phyloP scores from a whole-genome alignment of 2,888 invertebrate genomes.

The Cheiracanthium punctorium region DNA sequence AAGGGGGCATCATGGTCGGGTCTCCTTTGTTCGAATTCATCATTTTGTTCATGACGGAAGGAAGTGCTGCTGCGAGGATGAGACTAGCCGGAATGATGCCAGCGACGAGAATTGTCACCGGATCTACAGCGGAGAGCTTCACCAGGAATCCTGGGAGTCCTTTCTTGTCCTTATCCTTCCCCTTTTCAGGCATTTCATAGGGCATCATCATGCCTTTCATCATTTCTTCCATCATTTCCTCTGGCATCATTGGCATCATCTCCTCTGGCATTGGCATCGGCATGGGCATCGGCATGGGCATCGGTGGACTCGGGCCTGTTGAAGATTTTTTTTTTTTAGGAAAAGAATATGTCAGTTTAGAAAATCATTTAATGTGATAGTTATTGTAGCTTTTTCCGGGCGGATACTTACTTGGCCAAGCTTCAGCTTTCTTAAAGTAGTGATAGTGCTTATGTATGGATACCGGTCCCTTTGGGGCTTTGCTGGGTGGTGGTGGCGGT shows the following conservation, averaged over 20 bases:
- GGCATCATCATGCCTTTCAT: conserved; percentile 49
- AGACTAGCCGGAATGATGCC: conserved; percentile 54
- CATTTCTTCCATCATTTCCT: conserved; percentile 50
- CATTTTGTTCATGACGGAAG: conserved; percentile 51
- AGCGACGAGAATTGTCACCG: conserved; percentile 46
- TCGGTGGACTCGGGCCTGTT: not conserved
- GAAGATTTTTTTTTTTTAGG: no score
- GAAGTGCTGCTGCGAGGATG: conserved; percentile 53
- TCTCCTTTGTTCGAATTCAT: not conserved
- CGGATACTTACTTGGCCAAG: conserved; percentile 18
- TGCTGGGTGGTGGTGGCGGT: not conserved
- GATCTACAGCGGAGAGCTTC: conserved; percentile 47
- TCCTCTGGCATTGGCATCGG: conserved; percentile 10
- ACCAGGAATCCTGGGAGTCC: conserved; percentile 23
- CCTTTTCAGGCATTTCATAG: not conserved
- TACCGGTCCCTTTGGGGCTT: conserved; percentile 24
- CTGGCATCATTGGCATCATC: conserved; percentile 29
- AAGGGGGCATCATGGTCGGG: not conserved
- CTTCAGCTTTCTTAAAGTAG: conserved; percentile 50
- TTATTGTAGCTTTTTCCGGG: not conserved
- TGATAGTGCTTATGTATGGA: conserved; percentile 58
- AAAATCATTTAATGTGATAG: not conserved
- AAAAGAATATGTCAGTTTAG: no score
- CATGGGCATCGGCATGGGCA: not conserved
- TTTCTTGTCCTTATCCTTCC: conserved; percentile 32